Percentiles rank a stretch among this genome's conserved stretches.
Evolutionary conservation across 37 sponge, comb jelly and placozoan genomes (phyloP).

Genomic region (Diacarnus erythraeanus): DNA sequence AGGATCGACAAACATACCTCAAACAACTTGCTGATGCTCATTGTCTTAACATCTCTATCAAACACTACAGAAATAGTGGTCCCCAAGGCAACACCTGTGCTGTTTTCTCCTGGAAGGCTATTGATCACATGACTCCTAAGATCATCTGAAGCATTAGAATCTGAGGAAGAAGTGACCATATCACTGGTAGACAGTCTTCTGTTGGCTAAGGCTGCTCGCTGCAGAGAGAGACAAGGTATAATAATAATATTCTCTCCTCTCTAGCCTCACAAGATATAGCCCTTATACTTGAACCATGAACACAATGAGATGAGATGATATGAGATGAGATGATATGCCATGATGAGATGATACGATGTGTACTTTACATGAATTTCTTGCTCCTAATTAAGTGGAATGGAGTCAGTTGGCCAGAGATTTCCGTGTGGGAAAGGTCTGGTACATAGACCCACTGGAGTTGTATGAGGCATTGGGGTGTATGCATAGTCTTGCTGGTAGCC

Average conservation of each 20-base stretch:
- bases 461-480: too few species aligned
- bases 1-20: conserved; percentile 57
- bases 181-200: conserved; percentile 35
- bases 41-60: conserved; percentile 55
- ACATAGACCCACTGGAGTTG: too few species aligned
- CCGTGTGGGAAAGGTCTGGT: too few species aligned
- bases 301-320: too few species aligned
- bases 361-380: too few species aligned
- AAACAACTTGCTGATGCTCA: conserved; percentile 64
- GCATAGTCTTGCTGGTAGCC: too few species aligned
- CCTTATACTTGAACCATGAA: too few species aligned
- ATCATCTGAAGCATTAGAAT: conserved; percentile 6
- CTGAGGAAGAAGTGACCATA: not conserved
- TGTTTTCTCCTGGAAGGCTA: conserved; percentile 17
- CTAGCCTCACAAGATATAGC: not conserved
- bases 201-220: not conserved
- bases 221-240: not conserved
- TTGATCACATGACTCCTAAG: conserved; percentile 28
- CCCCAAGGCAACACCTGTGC: conserved; percentile 20
- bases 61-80: conserved; percentile 35
- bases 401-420: too few species aligned
- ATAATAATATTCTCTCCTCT: not conserved
- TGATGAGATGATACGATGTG: too few species aligned
- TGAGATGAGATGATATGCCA: too few species aligned
- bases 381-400: too few species aligned